phyloP scores from a whole-genome alignment of 1,140 invertebrate genomes.

The Euura lappo region DNA sequence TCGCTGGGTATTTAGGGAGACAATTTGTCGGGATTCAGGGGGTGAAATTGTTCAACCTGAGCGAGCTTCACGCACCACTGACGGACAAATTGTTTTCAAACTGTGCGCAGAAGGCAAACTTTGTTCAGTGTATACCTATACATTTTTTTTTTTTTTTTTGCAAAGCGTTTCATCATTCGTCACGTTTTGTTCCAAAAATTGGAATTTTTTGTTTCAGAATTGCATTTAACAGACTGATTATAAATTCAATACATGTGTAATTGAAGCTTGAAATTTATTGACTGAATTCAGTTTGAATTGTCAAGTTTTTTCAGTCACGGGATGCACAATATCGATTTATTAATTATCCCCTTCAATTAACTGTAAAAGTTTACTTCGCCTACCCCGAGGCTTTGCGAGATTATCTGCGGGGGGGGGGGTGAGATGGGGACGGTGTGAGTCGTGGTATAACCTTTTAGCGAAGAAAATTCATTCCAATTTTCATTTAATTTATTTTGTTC shows the following conservation, averaged over 20 bases:
- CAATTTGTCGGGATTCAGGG: background rate
- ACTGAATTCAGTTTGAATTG: no score
- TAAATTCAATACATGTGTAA: no score
- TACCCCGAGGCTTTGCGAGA: background rate
- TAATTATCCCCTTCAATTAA: background rate
- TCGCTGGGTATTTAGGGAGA: slow-evolving; percentile 4
- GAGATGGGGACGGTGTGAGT: background rate
- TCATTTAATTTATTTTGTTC: background rate
- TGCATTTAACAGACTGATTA: no score
- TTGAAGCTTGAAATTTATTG: no score
- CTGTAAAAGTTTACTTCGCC: background rate
- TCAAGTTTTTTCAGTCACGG: no score
- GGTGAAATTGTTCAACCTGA: background rate
- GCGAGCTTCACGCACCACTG: slow-evolving; percentile 1
- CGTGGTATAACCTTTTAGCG: background rate
- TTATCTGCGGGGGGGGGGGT: background rate
- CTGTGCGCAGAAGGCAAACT: slow-evolving; percentile 2
- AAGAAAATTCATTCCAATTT: background rate
- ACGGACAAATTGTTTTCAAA: background rate
- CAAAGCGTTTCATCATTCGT: background rate
- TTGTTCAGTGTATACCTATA: background rate
- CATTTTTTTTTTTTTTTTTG: background rate
- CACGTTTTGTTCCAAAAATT: background rate
- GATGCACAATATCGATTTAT: no score
- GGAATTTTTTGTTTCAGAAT: no score